Evolutionary conservation across 2,797 vertebrate genomes (phyloP).

Genomic region (Microctenopoma steveboyesi): DNA sequence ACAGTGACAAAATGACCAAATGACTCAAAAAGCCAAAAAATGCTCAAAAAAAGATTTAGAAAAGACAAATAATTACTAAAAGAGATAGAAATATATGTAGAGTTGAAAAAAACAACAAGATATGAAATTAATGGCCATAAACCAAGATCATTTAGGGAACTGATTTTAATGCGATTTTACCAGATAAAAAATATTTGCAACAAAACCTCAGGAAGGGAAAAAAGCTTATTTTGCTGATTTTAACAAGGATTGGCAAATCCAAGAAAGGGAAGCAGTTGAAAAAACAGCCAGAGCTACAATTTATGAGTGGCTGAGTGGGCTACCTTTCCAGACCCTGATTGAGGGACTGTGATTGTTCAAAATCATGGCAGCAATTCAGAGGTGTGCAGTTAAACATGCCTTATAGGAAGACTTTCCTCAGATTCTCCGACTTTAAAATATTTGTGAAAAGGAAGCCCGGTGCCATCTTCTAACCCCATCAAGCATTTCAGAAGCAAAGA

Average conservation of each 20-base stretch:
- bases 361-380: constrained; percentile 18
- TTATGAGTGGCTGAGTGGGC: constrained; percentile 7
- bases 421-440: background rate
- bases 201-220: background rate
- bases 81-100: no score
- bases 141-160: background rate
- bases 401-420: constrained; percentile 1
- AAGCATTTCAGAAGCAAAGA: background rate
- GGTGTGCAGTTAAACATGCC: constrained; percentile 5
- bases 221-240: background rate
- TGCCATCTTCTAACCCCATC: background rate
- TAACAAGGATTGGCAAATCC: background rate
- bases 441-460: background rate
- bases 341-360: constrained; percentile 23
- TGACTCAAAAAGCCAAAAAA: no score
- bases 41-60: no score
- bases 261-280: background rate
- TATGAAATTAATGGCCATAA: no score
- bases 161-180: constrained; percentile 4
- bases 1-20: no score
- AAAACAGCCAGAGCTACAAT: constrained; percentile 4
- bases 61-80: no score
- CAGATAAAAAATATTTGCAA: background rate
- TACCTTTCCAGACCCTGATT: constrained; percentile 8
- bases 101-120: no score